phyloP scores from a whole-genome alignment of 1,140 invertebrate genomes.

The Coelopa frigida region DNA sequence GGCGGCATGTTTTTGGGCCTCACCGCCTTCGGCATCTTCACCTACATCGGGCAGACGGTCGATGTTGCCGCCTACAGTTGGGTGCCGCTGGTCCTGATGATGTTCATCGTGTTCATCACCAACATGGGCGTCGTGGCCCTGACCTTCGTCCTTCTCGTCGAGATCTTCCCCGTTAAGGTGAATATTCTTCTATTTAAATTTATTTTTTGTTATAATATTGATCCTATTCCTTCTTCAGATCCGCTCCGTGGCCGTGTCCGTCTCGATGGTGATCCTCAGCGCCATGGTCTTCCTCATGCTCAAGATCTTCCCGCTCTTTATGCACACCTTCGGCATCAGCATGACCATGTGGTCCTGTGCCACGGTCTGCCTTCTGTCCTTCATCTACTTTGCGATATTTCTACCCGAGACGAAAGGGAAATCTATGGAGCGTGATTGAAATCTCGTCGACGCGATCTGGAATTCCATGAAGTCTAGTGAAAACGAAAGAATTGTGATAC shows the following conservation, averaged over 20 bases:
- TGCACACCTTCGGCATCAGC: conserved; percentile 26
- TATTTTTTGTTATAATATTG: neutral
- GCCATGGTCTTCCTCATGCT: conserved; percentile 26
- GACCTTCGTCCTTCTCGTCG: conserved; percentile 32
- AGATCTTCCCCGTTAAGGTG: conserved; percentile 35
- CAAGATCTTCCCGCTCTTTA: conserved; percentile 31
- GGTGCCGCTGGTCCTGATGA: conserved; percentile 32
- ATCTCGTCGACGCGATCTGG: neutral
- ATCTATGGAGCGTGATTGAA: conserved; percentile 31
- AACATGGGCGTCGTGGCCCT: conserved; percentile 32
- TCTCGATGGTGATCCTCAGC: conserved; percentile 25
- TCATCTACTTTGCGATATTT: conserved; percentile 24
- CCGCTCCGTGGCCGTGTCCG: conserved; percentile 25
- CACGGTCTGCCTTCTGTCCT: conserved; percentile 17
- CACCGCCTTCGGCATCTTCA: conserved; percentile 8
- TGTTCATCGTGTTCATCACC: conserved; percentile 28
- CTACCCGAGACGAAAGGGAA: conserved; percentile 39
- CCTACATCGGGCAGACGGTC: conserved; percentile 8
- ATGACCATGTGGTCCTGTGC: conserved; percentile 31
- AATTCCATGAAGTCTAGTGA: neutral
- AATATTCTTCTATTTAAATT: neutral
- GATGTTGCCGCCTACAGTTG: conserved; percentile 26
- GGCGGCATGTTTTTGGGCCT: conserved; percentile 12
- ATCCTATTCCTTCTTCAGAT: conserved; percentile 24
- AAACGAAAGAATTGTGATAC: too few species aligned